A percentile compares a stretch with the other conserved stretches of the same genome.
Evolutionary conservation across 2,113 vertebrate genomes (phyloP).

Genomic region (Phoxinus phoxinus): DNA sequence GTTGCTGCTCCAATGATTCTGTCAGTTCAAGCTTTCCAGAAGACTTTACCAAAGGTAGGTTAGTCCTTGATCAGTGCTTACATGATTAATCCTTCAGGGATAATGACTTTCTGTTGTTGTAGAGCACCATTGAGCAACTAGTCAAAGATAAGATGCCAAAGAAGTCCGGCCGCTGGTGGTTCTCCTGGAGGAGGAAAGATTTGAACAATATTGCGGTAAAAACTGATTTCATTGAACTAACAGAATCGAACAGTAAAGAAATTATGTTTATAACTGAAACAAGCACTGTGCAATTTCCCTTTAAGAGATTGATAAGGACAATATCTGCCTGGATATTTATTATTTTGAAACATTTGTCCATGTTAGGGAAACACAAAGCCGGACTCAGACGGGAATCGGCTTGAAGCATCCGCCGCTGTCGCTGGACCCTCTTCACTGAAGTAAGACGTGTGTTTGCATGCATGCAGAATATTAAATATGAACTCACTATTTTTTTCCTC

Average conservation of each 20-base stretch:
- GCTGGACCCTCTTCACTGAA: constrained; percentile 58
- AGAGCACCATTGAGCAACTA: constrained; percentile 84
- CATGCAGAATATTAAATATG: neutral
- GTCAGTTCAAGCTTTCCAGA: constrained; percentile 91
- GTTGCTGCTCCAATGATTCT: constrained; percentile 93
- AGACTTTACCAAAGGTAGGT: constrained; percentile 88
- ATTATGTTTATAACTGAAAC: neutral
- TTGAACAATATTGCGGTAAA: constrained; percentile 72
- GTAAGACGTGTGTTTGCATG: constrained; percentile 68
- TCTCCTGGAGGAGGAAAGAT: constrained; percentile 87
- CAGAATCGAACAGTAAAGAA: neutral
- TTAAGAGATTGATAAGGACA: neutral
- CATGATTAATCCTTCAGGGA: neutral
- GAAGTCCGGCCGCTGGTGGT: constrained; percentile 91
- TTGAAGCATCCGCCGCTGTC: constrained; percentile 16
- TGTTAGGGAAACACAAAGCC: constrained; percentile 71
- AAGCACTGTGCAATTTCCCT: neutral
- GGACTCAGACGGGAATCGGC: constrained; percentile 54
- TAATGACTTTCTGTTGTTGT: constrained; percentile 4
- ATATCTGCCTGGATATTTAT: neutral
- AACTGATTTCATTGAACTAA: neutral
- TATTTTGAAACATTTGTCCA: constrained; percentile 13
- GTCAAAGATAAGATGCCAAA: constrained; percentile 92
- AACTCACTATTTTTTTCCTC: neutral
- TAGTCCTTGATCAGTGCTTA: neutral